Base-by-base conservation (phyloP, 1,140 invertebrate genomes). In the Ooceraea biroi region DNA sequence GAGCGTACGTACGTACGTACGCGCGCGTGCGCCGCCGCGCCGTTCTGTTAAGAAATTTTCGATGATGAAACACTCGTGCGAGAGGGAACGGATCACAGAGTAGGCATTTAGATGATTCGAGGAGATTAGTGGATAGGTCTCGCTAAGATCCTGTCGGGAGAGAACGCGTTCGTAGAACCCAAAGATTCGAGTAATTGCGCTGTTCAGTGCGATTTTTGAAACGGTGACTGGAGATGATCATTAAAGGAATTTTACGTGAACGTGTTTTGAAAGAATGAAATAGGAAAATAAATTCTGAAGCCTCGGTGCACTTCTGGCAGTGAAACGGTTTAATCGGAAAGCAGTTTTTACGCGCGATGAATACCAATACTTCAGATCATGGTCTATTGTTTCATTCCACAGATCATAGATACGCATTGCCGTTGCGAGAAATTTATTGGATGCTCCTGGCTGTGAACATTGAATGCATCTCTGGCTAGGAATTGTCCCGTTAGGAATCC, bases 31-130 rank as follows among this genome's bases (percentile, higher is more conserved):
- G 17, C 8, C 63, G 44, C 25, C 69, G 69, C 19, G 68, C 65
- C 77, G 58, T 68, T 88, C 65, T 83, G 58, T 68, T 88, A 82
- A 80, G 87, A 88, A 88, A 89, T 83, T 77, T 83, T 89, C 84
- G 87, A 88, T 88, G 87, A 86, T 76, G 87, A 88, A 89, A 85
- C 46, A 60, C 50, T 68, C 69, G 65, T 30, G 58, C 27, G 83
- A 65, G 65, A 57, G 80, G 52, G 27, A 83, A 80, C 65, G 69
- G 57, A 84, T 76, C 66, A 63, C 50, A 17, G 78, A 85, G 52
- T 71, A 76, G 73, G 48, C 69, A 71, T 82, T 72, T 46, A 72
- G 78, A 89, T 80, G 50, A 74, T 87, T 85, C 77, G 25, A 19
- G 27, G 58, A 84, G 85, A 89, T 89, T 74, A 86, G 66, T n/a